Conservation (phyloP, 1,140 invertebrate genomes). For the Phenacoccus solenopsis region DNA sequence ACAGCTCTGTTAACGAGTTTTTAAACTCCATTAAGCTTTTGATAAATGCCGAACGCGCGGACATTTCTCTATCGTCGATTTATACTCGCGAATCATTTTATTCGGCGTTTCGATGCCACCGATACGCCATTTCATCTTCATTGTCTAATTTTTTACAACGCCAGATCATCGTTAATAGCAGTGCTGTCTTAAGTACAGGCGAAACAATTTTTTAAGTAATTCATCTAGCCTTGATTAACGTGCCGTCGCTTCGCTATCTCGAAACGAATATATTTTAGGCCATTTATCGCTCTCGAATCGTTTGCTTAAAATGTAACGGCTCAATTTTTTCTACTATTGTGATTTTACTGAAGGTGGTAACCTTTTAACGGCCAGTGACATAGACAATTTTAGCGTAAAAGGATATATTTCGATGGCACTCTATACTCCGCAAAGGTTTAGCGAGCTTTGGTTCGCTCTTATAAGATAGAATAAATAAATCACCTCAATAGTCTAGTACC, state of each 20-base stretch:
- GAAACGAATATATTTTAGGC: not conserved
- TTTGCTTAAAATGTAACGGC: not conserved
- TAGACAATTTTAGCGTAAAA: not conserved
- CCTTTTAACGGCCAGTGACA: not conserved
- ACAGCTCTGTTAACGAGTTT: not conserved
- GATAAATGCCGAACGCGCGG: not conserved
- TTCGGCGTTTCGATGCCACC: no score
- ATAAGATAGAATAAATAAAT: not conserved
- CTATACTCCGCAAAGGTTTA: not conserved
- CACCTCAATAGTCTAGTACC: no score
- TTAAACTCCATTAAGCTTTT: slow-evolving; percentile 3
- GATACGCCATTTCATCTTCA: no score
- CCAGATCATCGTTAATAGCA: not conserved
- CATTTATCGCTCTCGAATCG: not conserved
- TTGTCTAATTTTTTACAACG: not conserved
- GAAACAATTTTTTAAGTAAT: not conserved
- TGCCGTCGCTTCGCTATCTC: not conserved
- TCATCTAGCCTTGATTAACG: not conserved
- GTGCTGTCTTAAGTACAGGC: not conserved
- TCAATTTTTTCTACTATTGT: not conserved
- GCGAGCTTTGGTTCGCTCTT: not conserved
- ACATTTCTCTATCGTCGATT: not conserved
- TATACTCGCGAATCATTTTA: slow-evolving; percentile 3
- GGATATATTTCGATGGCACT: not conserved
- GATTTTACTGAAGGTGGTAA: not conserved